Evolutionary conservation across 2,113 vertebrate species (phyloP).

Genomic region (Calidris pygmaea): DNA sequence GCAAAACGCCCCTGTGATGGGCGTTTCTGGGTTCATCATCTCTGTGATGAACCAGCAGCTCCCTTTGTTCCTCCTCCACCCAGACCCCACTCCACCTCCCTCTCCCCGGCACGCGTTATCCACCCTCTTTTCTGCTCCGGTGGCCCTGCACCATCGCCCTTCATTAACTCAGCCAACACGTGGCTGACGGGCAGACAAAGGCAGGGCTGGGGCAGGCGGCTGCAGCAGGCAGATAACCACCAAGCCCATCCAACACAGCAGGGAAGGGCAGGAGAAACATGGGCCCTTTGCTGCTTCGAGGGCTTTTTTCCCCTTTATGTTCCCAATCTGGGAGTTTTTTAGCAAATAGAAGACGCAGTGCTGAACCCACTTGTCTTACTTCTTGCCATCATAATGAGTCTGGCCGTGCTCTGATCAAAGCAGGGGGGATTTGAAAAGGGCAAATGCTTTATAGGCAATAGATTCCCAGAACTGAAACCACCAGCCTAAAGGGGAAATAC

Average conservation of each 20-base stretch:
- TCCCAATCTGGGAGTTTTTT: neutral
- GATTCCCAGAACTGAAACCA: neutral
- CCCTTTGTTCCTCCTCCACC: neutral
- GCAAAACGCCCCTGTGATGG: neutral
- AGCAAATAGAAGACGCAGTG: neutral
- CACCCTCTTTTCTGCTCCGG: accelerated
- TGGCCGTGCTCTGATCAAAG: neutral
- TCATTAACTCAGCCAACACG: accelerated
- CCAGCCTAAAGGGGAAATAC: neutral
- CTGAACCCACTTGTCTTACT: neutral
- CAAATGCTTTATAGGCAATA: neutral
- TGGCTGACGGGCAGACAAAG: neutral
- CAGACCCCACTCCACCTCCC: neutral
- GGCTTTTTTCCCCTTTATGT: accelerated
- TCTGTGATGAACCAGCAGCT: neutral
- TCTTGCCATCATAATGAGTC: neutral
- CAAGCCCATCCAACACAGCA: neutral
- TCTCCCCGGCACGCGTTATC: neutral
- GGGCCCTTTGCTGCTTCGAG: neutral
- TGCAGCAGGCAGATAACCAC: neutral
- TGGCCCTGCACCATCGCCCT: neutral
- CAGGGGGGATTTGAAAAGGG: neutral
- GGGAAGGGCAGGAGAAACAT: neutral
- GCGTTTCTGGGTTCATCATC: no score
- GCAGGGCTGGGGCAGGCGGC: neutral